Base-by-base conservation (phyloP, 1,140 invertebrate genomes). In the Plectrocnemia conspersa region DNA sequence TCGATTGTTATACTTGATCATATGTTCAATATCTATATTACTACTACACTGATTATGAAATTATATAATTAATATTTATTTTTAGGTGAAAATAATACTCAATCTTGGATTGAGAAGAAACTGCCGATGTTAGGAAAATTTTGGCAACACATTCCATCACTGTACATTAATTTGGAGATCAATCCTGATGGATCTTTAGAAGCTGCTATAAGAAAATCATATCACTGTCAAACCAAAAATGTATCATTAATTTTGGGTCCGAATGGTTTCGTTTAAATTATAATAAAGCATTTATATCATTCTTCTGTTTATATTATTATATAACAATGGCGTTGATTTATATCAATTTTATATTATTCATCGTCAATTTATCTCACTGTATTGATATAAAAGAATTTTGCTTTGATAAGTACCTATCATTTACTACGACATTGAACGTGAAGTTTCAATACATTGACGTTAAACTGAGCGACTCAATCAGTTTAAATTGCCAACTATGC, bases 61-160 rank as follows among this genome's bases (percentile, higher is more conserved):
- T 59, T 41, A 71, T 67, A 66, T 61, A 64, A 64, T 45, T 62
- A 63, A 33, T 52, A 54, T 36, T 32, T 54, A 44, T 36, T 21
- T 54, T 48, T 45, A 52, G 22, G 25, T 18, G 25, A 29, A 13
- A 40, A 25, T n/a, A 68, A 32, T 42, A 41, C 9, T 22, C 2
- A 11, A 3, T 21, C 38, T 13, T 65, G 64, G 46, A 58, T 64
- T 22, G 70, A 74, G 53, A 74, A 65, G 50, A 63, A 59, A 49
- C 70, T 65, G 36, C 64, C 71, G 2, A 70, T 70, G 33, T 63
- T 74, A 36, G 77, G 77, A 41, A 76, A 70, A 65, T 79, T 77
- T 62, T 79, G 78, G 77, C 63, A 68, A 53, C 66, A 66, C 42
- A 71, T 80, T 42, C 74, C 77, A 35, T 64, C 68, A 41, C 54